Conservation (phyloP, 2,113 vertebrate species). For the Aix galericulata region DNA sequence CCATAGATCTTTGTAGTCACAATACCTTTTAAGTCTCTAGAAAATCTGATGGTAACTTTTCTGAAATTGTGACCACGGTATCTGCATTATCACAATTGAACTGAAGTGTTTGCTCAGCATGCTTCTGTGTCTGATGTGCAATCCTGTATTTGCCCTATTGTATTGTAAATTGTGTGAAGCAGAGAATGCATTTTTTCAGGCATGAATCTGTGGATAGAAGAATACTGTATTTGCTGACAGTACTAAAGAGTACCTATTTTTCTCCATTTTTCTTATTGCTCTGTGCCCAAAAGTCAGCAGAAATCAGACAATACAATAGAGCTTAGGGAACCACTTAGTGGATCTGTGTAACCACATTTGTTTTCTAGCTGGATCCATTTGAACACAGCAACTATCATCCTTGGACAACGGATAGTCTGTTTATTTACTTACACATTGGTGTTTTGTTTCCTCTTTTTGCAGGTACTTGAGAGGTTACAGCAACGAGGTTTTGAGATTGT, state of each 20-base stretch:
- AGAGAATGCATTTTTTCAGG: background rate
- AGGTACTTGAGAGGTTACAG: constrained; percentile 94
- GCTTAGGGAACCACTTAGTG: background rate
- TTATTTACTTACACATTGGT: background rate
- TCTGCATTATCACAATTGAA: background rate
- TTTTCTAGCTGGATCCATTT: background rate
- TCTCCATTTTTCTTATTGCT: background rate
- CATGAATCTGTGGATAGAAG: background rate
- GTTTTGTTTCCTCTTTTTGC: constrained; percentile 32
- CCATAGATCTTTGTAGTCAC: background rate
- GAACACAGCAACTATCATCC: background rate
- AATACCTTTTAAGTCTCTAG: background rate
- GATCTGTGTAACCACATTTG: background rate
- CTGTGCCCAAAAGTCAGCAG: background rate
- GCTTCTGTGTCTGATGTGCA: background rate
- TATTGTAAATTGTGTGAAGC: background rate
- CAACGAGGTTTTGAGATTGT: constrained; percentile 92
- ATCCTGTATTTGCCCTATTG: background rate
- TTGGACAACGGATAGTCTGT: background rate
- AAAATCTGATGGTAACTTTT: background rate
- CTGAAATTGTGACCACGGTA: background rate
- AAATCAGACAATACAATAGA: background rate
- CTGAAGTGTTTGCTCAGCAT: background rate
- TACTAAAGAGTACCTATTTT: background rate
- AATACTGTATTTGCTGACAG: background rate